Conservation (phyloP, 1,140 invertebrate genomes). For the Batillaria attramentaria region DNA sequence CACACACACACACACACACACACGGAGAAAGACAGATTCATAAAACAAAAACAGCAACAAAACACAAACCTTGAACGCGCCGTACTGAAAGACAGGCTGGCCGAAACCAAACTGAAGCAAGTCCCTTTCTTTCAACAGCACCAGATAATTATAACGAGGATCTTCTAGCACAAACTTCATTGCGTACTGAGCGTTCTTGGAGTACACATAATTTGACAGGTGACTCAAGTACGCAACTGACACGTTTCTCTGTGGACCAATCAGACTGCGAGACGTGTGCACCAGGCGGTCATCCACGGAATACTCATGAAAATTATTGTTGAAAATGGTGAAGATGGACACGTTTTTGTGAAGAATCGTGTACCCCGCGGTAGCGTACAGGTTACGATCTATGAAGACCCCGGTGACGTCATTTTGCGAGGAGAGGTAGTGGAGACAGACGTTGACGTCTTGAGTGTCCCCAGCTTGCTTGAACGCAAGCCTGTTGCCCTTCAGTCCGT, state of each 20-base stretch:
- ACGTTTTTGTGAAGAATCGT: conserved; percentile 59
- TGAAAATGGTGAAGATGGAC: conserved; percentile 57
- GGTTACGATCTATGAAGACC: conserved; percentile 57
- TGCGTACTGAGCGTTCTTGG: conserved; percentile 54
- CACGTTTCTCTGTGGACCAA: conserved; percentile 5
- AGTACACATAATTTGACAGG: conserved; percentile 58
- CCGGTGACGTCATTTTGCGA: conserved; percentile 60
- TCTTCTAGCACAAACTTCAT: conserved; percentile 55
- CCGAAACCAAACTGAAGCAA: conserved; percentile 52
- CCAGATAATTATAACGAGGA: conserved; percentile 63
- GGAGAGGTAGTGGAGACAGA: conserved; percentile 59
- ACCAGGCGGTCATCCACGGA: conserved; percentile 18
- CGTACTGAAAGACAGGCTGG: conserved; percentile 54
- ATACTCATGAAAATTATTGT: conserved; percentile 64
- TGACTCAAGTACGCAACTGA: conserved; percentile 45
- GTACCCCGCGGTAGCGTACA: conserved; percentile 62
- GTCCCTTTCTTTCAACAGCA: conserved; percentile 44
- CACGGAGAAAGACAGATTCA: background rate
- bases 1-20: conserved; percentile 28
- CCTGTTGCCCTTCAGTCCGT: conserved; percentile 14
- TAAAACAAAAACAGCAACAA: conserved; percentile 33
- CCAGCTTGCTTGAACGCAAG: conserved; percentile 42
- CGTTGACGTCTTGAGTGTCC: conserved; percentile 58
- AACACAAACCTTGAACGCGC: conserved; percentile 27
- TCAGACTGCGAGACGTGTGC: background rate